Evolutionary conservation across 2,888 invertebrate species (phyloP).

Genomic region (Cryptus viduatorius): DNA sequence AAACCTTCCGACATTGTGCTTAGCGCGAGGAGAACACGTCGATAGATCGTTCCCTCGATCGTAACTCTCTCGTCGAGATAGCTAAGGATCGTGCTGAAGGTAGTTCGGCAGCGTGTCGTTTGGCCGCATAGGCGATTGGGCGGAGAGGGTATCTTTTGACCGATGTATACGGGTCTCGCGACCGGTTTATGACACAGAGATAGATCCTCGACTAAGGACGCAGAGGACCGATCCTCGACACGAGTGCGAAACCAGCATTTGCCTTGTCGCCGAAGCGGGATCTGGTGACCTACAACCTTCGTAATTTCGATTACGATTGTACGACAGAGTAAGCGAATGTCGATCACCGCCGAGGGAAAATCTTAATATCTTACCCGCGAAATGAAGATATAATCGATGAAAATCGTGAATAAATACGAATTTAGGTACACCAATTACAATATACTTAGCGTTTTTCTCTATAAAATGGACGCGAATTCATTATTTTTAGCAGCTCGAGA

Average conservation of each 20-base stretch:
- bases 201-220: neutral
- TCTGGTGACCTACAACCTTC: too few relatives aligned
- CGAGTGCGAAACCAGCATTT: neutral
- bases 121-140: neutral
- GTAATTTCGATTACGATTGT: too few relatives aligned
- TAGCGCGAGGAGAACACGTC: slow-evolving; percentile 55
- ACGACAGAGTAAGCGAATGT: too few relatives aligned
- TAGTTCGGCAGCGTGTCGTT: neutral
- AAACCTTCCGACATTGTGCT: slow-evolving; percentile 67
- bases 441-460: too few relatives aligned
- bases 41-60: slow-evolving; percentile 65
- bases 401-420: too few relatives aligned
- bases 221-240: neutral
- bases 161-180: neutral
- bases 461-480: too few relatives aligned
- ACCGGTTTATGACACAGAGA: slow-evolving; percentile 20
- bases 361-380: too few relatives aligned
- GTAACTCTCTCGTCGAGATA: slow-evolving; percentile 23
- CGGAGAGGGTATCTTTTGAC: neutral
- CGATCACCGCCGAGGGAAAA: too few relatives aligned
- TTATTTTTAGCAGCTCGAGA: too few relatives aligned
- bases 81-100: neutral
- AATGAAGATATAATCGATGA: too few relatives aligned
- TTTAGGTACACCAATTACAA: too few relatives aligned
- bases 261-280: neutral